phyloP scores from a whole-genome alignment of 2,888 invertebrate species.

The Hoplodrina blanda region DNA sequence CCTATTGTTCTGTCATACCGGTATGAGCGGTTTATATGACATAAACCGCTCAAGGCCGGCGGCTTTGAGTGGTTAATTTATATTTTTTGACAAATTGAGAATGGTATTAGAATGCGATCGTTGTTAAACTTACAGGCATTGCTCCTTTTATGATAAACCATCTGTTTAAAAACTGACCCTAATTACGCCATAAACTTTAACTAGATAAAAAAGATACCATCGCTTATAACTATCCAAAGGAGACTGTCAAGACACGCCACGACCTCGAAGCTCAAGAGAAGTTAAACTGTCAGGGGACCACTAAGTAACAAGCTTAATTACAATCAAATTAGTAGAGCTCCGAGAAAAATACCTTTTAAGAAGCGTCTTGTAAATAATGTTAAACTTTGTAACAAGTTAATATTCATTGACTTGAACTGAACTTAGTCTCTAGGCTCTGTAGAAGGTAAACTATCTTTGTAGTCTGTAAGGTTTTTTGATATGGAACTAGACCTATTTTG shows the following conservation, averaged over 20 bases:
- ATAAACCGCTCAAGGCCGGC: no score
- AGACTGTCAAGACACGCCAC: conserved; percentile 28
- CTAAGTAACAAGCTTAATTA: conserved; percentile 59
- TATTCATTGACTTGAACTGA: conserved; percentile 19
- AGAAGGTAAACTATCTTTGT: neutral
- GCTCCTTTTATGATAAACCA: neutral
- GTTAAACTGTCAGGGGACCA: conserved; percentile 54
- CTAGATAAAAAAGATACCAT: conserved; percentile 16
- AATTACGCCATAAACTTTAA: conserved; percentile 11
- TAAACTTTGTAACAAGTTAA: conserved; percentile 31
- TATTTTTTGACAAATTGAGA: no score
- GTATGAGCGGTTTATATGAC: no score
- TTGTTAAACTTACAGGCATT: no score
- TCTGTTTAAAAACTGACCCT: neutral
- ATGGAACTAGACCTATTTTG: no score
- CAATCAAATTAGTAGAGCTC: conserved; percentile 48
- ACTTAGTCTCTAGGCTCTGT: neutral
- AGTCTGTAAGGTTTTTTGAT: neutral
- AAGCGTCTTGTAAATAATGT: conserved; percentile 29
- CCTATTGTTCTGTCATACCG: no score
- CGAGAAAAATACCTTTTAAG: conserved; percentile 51
- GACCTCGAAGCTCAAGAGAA: conserved; percentile 29
- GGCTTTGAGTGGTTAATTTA: no score
- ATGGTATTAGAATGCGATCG: no score
- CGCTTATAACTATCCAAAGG: conserved; percentile 37